Conservation (phyloP, 2,113 vertebrate species). For the Pungitius pungitius region DNA sequence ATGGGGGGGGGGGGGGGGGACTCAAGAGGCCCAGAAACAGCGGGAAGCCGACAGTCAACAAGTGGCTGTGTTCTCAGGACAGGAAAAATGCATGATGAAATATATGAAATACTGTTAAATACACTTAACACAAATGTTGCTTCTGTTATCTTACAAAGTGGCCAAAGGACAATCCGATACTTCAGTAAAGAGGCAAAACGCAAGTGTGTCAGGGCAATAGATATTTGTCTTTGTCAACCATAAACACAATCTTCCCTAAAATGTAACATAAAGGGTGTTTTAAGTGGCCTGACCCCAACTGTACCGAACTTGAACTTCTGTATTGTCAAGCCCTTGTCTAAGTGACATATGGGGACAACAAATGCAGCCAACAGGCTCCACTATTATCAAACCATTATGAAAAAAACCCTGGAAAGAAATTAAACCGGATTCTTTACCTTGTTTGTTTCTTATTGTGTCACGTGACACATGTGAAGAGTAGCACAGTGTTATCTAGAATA, state of each 20-base stretch:
- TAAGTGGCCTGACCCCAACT: neutral
- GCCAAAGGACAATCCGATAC: no score
- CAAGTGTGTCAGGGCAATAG: no score
- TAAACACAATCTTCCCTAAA: neutral
- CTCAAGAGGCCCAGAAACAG: neutral
- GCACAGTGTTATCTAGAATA: neutral
- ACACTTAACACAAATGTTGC: no score
- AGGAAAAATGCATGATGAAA: neutral
- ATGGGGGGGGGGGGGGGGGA: no score
- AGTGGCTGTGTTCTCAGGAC: neutral
- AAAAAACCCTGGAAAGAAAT: no score
- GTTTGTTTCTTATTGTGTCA: neutral
- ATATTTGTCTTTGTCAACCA: no score
- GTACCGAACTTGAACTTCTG: neutral
- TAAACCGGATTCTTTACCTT: neutral
- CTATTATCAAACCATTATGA: no score
- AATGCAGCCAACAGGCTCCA: no score
- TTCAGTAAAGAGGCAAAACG: no score
- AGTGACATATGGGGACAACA: no score
- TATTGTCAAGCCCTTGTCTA: no score
- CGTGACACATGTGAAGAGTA: no score
- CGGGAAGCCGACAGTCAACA: neutral
- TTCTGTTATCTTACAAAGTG: neutral
- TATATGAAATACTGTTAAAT: neutral
- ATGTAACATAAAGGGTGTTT: neutral